Conservation (phyloP, 2,888 invertebrate genomes). For the Zeuzera pyrina region DNA sequence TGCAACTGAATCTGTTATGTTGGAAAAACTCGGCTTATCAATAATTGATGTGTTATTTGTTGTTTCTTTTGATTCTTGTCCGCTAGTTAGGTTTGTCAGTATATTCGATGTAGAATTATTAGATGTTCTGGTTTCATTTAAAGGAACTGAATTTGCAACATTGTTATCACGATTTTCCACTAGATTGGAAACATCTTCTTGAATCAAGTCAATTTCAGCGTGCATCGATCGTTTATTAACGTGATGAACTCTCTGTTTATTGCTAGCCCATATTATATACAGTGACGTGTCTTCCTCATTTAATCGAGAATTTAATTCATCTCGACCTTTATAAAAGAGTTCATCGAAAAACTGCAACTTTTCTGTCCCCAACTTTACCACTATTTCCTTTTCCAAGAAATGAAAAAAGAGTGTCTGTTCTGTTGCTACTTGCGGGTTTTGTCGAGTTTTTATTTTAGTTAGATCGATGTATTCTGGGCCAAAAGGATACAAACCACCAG, state of each 20-base stretch:
- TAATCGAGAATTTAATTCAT: conserved; percentile 11
- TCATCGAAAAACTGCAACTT: conserved; percentile 16
- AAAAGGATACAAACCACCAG: conserved; percentile 8
- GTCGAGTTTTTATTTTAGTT: conserved; percentile 3
- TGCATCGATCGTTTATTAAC: too few species aligned
- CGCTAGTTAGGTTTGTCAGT: conserved; percentile 7
- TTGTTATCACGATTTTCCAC: too few species aligned
- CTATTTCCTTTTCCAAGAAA: conserved; percentile 16
- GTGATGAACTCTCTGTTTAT: too few species aligned
- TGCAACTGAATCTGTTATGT: conserved; percentile 9
- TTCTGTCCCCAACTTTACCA: conserved; percentile 10
- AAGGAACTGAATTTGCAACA: too few species aligned
- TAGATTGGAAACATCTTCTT: too few species aligned
- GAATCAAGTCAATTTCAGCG: too few species aligned
- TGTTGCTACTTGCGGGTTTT: neutral
- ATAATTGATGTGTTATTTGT: conserved; percentile 10
- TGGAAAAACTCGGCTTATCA: conserved; percentile 9
- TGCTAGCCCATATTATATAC: too few species aligned
- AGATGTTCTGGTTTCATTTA: too few species aligned
- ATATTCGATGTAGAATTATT: conserved; percentile 5
- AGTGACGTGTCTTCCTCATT: too few species aligned
- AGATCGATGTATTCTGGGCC: conserved; percentile 9
- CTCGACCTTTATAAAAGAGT: conserved; percentile 14
- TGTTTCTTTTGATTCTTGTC: conserved; percentile 9
- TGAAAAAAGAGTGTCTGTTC: neutral